Evolutionary conservation across 1,140 invertebrate genomes (phyloP).

Genomic region (Melanaphis sacchari): DNA sequence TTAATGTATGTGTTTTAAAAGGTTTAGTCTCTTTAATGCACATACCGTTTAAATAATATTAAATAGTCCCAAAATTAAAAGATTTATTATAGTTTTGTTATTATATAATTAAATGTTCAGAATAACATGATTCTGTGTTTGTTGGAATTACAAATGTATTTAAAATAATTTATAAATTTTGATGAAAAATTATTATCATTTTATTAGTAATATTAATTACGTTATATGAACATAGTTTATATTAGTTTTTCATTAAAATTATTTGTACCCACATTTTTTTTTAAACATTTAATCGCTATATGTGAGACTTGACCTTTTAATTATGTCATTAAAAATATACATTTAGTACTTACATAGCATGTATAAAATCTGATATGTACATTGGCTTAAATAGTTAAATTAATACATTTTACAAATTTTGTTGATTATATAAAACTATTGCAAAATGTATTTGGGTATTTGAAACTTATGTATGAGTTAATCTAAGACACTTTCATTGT

Average conservation of each 20-base stretch:
- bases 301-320: conserved; percentile 30
- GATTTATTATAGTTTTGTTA: neutral
- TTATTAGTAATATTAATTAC: neutral
- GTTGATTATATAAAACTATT: conserved; percentile 32
- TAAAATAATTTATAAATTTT: neutral
- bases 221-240: too few species aligned
- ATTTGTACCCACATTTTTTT: neutral
- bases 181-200: neutral
- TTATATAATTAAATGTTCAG: neutral
- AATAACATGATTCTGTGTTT: neutral
- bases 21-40: conserved; percentile 8
- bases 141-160: too few species aligned
- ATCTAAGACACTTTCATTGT: neutral
- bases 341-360: conserved; percentile 25
- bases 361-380: conserved; percentile 45
- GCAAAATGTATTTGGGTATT: neutral
- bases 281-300: neutral
- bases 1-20: neutral
- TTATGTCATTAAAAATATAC: conserved; percentile 12
- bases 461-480: neutral
- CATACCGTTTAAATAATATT: conserved; percentile 1
- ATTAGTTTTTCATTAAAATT: neutral
- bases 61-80: neutral
- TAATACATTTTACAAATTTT: neutral
- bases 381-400: conserved; percentile 20